These are phyloP conservation scores for Porites australiensis DNA, from an alignment of 64 coral and sea anemone species.

Conservation along the genomic window DNA sequence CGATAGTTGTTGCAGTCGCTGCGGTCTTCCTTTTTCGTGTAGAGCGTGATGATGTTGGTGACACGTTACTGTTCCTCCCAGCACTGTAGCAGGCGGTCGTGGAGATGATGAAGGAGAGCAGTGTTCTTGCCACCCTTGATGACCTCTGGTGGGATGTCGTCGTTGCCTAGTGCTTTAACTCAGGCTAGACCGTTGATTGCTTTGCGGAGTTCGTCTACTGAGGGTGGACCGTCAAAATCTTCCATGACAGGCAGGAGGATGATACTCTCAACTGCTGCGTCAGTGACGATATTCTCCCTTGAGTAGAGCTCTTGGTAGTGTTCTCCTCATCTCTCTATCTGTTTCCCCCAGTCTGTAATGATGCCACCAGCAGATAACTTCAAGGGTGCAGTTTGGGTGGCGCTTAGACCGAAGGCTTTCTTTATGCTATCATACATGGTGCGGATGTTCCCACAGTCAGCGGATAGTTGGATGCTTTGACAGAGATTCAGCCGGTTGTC, in stretches of 20 bases:
- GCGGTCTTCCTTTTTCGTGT: constrained; percentile 56
- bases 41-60: not conserved
- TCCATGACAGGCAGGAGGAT: not conserved
- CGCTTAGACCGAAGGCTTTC: not conserved
- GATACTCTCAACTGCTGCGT: not conserved
- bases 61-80: constrained; percentile 17
- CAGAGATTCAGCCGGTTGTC: constrained; percentile 32
- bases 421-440: constrained; percentile 24
- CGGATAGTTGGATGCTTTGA: not conserved
- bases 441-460: constrained; percentile 9
- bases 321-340: not conserved
- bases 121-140: constrained; percentile 9
- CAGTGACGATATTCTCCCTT: not conserved
- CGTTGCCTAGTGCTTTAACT: not conserved
- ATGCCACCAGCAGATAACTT: not conserved
- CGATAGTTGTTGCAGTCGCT: constrained; percentile 64
- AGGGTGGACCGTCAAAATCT: not conserved
- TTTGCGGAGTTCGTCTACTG: not conserved
- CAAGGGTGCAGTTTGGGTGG: not conserved
- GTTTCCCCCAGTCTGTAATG: not conserved
- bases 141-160: constrained; percentile 34
- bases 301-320: constrained; percentile 17
- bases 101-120: constrained; percentile 5
- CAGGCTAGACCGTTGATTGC: not conserved
- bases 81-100: constrained; percentile 53